Conservation (phyloP, 2,888 invertebrate genomes). For the Parthenolecanium corni region DNA sequence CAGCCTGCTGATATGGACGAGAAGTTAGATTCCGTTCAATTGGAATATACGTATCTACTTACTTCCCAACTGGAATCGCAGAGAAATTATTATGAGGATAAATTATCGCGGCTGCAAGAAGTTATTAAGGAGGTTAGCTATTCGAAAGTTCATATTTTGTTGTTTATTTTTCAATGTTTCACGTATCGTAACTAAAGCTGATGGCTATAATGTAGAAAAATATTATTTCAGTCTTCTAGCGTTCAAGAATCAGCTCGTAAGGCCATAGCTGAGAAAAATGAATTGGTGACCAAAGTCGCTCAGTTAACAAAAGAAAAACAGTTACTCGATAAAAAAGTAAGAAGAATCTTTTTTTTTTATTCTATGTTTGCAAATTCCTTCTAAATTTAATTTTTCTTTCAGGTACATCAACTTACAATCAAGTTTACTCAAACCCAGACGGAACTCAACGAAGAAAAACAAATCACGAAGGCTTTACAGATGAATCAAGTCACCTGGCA, state of each 20-base stretch:
- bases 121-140: no score
- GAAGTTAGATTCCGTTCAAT: slow-evolving; percentile 86
- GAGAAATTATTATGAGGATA: slow-evolving; percentile 79
- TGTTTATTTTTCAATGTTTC: no score
- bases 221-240: slow-evolving; percentile 4
- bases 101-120: slow-evolving; percentile 44
- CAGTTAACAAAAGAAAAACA: slow-evolving; percentile 53
- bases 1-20: slow-evolving; percentile 45
- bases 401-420: slow-evolving; percentile 46
- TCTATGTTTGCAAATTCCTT: no score
- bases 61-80: slow-evolving; percentile 93
- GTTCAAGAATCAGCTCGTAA: slow-evolving; percentile 11
- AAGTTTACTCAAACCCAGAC: slow-evolving; percentile 54
- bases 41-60: slow-evolving; percentile 91
- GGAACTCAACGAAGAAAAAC: slow-evolving; percentile 72
- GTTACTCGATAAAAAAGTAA: slow-evolving; percentile 52
- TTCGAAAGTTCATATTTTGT: no score
- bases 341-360: no score
- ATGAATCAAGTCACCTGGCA: slow-evolving; percentile 66
- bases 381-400: not conserved
- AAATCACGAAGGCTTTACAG: slow-evolving; percentile 64
- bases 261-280: slow-evolving; percentile 29
- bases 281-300: slow-evolving; percentile 27
- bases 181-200: no score
- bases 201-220: no score